These are phyloP conservation scores for Melanophora roralis DNA, from an alignment of 2,888 invertebrate genomes.

Conservation along the genomic window DNA sequence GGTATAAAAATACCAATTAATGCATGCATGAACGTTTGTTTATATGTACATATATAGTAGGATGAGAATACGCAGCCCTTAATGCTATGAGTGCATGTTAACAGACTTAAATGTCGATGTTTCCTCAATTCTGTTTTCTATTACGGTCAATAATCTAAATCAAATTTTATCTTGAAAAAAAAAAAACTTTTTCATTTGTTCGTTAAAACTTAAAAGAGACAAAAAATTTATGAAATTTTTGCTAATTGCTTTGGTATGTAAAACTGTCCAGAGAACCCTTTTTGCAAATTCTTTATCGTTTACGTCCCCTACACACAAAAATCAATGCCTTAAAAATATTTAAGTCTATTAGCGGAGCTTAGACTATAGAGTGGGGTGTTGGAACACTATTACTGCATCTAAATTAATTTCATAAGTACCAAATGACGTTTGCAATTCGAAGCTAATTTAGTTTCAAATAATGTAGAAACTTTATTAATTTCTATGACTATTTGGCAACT, in stretches of 20 bases:
- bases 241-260: conserved; percentile 55
- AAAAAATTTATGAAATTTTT: conserved; percentile 32
- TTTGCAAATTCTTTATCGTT: not conserved
- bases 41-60: not conserved
- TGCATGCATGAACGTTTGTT: too few relatives aligned
- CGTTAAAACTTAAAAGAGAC: not conserved
- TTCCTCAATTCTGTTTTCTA: conserved; percentile 17
- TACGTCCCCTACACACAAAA: too few relatives aligned
- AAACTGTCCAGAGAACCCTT: conserved; percentile 12
- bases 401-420: too few relatives aligned
- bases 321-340: too few relatives aligned
- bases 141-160: conserved; percentile 53
- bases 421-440: conserved; percentile 23
- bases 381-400: too few relatives aligned
- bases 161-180: conserved; percentile 55
- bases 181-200: conserved; percentile 18
- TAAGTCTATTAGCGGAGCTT: too few relatives aligned
- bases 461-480: conserved; percentile 31
- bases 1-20: too few relatives aligned
- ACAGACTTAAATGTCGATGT: not conserved
- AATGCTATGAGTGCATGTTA: conserved; percentile 1
- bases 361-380: too few relatives aligned
- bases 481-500: not conserved
- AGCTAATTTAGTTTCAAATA: conserved; percentile 39
- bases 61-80: not conserved